phyloP scores from a whole-genome alignment of 2,888 invertebrate genomes.

The Nomada fabriciana region DNA sequence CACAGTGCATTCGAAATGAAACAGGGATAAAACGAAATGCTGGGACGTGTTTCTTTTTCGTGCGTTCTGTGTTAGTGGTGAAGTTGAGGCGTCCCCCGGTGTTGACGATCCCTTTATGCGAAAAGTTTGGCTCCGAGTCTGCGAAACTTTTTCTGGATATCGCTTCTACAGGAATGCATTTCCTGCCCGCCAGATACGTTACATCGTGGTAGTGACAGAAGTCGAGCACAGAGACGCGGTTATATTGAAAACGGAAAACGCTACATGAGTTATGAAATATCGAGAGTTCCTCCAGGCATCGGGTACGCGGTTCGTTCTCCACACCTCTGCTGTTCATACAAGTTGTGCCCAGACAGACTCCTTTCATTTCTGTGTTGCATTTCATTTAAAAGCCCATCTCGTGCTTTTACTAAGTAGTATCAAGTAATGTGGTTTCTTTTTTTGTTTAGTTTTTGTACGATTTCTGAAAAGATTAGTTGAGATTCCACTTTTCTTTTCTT shows the following conservation, averaged over 20 bases:
- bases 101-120: slow-evolving; percentile 56
- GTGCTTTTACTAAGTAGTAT: neutral
- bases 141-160: slow-evolving; percentile 55
- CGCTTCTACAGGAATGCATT: slow-evolving; percentile 50
- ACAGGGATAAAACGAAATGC: slow-evolving; percentile 7
- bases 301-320: slow-evolving; percentile 21
- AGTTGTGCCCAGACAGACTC: slow-evolving; percentile 15
- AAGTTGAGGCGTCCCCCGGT: slow-evolving; percentile 33
- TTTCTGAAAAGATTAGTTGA: neutral
- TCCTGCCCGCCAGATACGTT: slow-evolving; percentile 39
- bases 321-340: slow-evolving; percentile 5
- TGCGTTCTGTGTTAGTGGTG: slow-evolving; percentile 20
- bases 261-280: slow-evolving; percentile 54
- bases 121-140: slow-evolving; percentile 50
- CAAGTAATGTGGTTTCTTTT: neutral
- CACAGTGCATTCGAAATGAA: too few species aligned
- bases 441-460: too few species aligned
- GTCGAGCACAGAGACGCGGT: slow-evolving; percentile 51
- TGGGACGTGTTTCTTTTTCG: slow-evolving; percentile 27
- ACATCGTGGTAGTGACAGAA: slow-evolving; percentile 53
- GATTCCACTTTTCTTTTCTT: too few species aligned
- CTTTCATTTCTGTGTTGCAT: slow-evolving; percentile 19
- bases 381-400: neutral
- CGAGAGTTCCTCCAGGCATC: slow-evolving; percentile 28
- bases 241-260: slow-evolving; percentile 60